Conservation (phyloP, 1,140 invertebrate species). For the Helicoverpa armigera region DNA sequence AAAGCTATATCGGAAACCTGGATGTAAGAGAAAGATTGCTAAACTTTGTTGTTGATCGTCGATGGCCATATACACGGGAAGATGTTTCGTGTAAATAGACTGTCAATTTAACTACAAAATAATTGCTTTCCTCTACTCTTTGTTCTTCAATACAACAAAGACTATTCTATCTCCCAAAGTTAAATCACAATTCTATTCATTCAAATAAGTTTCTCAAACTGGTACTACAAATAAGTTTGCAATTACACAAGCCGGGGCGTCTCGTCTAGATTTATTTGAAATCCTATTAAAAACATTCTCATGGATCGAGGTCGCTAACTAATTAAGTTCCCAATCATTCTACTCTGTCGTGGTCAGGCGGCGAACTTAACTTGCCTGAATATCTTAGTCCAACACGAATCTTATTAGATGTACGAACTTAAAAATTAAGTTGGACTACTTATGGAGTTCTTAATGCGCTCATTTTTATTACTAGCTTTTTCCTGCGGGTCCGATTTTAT, state of each 20-base stretch:
- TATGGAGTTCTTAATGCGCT: too few species aligned
- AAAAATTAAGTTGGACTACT: neutral
- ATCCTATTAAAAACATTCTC: conserved; percentile 39
- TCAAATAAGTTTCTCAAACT: neutral
- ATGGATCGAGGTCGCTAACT: conserved; percentile 34
- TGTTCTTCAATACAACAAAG: too few species aligned
- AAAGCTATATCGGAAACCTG: too few species aligned
- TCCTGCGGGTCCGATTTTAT: too few species aligned
- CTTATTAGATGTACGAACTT: conserved; percentile 2
- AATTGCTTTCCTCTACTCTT: too few species aligned
- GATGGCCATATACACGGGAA: too few species aligned
- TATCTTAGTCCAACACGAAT: conserved; percentile 16
- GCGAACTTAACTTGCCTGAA: conserved; percentile 10
- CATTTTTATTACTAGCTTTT: too few species aligned
- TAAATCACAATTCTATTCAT: conserved; percentile 18
- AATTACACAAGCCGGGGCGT: conserved; percentile 5
- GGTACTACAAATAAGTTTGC: conserved; percentile 1
- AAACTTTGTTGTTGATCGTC: too few species aligned
- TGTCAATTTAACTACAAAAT: too few species aligned
- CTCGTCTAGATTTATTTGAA: conserved; percentile 17
- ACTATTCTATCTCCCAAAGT: neutral
- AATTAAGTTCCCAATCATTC: conserved; percentile 37
- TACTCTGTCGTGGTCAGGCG: conserved; percentile 25
- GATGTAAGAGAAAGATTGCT: too few species aligned
- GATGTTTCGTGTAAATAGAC: too few species aligned